These are phyloP conservation scores for Leuciscus waleckii DNA, from an alignment of 2,797 vertebrate genomes.

Conservation along the genomic window DNA sequence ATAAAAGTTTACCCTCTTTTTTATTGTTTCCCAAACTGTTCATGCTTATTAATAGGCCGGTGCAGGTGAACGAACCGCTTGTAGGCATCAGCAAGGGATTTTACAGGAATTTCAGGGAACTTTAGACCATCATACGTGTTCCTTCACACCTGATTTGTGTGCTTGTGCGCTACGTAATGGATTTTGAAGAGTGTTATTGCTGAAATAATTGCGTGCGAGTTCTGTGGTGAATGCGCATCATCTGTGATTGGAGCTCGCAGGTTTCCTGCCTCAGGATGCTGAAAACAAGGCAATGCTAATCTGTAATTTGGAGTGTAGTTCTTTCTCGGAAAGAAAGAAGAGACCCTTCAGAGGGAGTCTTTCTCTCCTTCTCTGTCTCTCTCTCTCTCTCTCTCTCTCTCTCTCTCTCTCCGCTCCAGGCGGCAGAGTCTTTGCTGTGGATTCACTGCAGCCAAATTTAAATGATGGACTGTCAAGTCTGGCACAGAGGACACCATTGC, in stretches of 20 bases:
- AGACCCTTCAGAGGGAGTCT: constrained; percentile 76
- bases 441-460: constrained; percentile 81
- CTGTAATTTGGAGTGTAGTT: constrained; percentile 75
- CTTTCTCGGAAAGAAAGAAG: constrained; percentile 68
- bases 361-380: constrained; percentile 45
- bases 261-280: constrained; percentile 44
- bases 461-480: constrained; percentile 85
- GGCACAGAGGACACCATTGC: constrained; percentile 77
- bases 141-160: constrained; percentile 43
- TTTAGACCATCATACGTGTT: constrained; percentile 21
- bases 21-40: neutral
- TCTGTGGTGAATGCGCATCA: constrained; percentile 48
- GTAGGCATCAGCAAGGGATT: neutral
- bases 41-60: neutral
- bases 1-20: neutral
- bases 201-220: constrained; percentile 38
- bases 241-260: constrained; percentile 65
- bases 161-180: constrained; percentile 28
- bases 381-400: constrained; percentile 60
- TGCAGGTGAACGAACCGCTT: neutral
- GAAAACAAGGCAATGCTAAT: constrained; percentile 69
- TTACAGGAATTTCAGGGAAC: neutral
- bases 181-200: constrained; percentile 35
- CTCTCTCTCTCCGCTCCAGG: constrained; percentile 67
- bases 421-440: constrained; percentile 79